Percentiles rank a stretch among this genome's conserved stretches.
Conservation (phyloP, 2,888 invertebrate species). For the Apocheima hispidaria region DNA sequence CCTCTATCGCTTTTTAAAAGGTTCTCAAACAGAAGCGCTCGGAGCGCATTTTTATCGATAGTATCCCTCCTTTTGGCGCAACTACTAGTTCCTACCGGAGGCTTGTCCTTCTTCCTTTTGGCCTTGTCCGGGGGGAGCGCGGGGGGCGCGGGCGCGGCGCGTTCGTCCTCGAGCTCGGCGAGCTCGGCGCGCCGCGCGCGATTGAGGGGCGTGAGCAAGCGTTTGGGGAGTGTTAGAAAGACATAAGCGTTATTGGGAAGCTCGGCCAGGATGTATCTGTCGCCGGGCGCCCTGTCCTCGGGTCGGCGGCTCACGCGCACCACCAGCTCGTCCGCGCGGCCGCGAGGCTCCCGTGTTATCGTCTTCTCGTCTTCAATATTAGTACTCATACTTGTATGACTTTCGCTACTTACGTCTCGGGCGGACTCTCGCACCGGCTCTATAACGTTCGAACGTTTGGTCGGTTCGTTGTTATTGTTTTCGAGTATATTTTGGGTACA, state of each 20-base stretch:
- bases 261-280: constrained; percentile 56
- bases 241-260: constrained; percentile 70
- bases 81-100: constrained; percentile 48
- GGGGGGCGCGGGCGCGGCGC: constrained; percentile 15
- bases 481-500: constrained; percentile 30
- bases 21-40: constrained; percentile 69
- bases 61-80: constrained; percentile 55
- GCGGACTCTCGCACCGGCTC: constrained; percentile 22
- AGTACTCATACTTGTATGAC: constrained; percentile 22
- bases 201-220: constrained; percentile 52
- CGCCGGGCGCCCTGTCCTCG: constrained; percentile 36
- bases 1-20: constrained; percentile 61
- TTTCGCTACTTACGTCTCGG: constrained; percentile 42
- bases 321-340: constrained; percentile 26
- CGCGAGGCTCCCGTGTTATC: neutral
- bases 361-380: constrained; percentile 2
- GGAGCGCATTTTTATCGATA: constrained; percentile 66
- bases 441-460: constrained; percentile 24
- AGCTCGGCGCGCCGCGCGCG: constrained; percentile 17
- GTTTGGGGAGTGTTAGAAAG: constrained; percentile 70
- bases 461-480: constrained; percentile 35
- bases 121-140: constrained; percentile 36
- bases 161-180: constrained; percentile 19
- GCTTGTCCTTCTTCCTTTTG: constrained; percentile 57
- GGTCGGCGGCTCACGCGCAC: constrained; percentile 23